Evolutionary conservation across 2,888 invertebrate genomes (phyloP).

Genomic region (Mactromeris polynyma): DNA sequence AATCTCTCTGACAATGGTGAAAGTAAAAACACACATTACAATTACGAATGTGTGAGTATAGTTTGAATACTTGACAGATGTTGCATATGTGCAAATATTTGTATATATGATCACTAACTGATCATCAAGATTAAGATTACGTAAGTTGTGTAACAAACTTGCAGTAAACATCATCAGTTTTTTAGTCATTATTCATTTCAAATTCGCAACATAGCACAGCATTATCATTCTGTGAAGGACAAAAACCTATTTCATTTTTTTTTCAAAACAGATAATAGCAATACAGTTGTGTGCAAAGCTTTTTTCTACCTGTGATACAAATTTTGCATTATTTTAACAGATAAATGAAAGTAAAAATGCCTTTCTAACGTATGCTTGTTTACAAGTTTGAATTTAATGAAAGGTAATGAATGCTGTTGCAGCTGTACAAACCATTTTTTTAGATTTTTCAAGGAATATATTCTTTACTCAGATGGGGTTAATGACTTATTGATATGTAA

Average conservation of each 20-base stretch:
- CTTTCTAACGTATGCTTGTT: too few relatives aligned
- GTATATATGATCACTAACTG: constrained; percentile 3
- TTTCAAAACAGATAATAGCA: constrained; percentile 17
- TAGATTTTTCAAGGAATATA: too few relatives aligned
- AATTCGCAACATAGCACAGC: constrained; percentile 13
- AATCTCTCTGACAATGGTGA: constrained; percentile 11
- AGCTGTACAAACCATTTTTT: too few relatives aligned
- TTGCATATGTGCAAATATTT: constrained; percentile 14
- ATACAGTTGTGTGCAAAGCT: neutral
- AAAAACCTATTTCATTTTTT: neutral
- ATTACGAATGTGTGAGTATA: neutral
- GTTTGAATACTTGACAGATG: constrained; percentile 8
- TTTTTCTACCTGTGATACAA: neutral
- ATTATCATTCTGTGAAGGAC: constrained; percentile 15
- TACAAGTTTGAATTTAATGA: too few relatives aligned
- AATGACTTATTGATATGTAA: too few relatives aligned
- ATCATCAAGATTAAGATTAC: constrained; percentile 8
- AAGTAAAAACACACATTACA: constrained; percentile 10
- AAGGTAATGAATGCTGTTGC: too few relatives aligned
- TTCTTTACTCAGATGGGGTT: too few relatives aligned
- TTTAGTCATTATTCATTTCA: constrained; percentile 20
- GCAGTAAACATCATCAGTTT: constrained; percentile 6
- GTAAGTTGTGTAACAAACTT: constrained; percentile 9
- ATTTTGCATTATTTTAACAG: neutral
- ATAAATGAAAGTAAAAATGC: neutral